Percentiles rank a stretch among this genome's conserved stretches.
These are phyloP conservation scores for Campoletis raptor DNA, from an alignment of 2,888 invertebrate genomes.

Conservation along the genomic window DNA sequence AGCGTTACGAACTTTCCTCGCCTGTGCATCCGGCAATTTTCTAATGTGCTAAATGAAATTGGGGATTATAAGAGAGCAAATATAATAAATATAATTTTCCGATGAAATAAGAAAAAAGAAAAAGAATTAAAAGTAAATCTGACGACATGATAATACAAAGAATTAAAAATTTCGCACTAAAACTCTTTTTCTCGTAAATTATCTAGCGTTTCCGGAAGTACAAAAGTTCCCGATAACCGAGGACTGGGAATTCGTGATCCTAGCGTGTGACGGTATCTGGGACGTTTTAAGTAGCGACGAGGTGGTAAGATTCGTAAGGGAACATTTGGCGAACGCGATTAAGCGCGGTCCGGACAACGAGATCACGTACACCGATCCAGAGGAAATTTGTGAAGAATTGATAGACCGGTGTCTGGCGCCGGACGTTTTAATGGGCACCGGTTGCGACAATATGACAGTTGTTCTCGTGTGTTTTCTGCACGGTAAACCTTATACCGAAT, in stretches of 20 bases:
- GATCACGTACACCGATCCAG: constrained; percentile 93
- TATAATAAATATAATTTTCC: neutral
- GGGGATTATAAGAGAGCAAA: neutral
- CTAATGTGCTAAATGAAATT: neutral
- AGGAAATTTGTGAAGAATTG: constrained; percentile 97
- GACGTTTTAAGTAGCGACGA: constrained; percentile 98
- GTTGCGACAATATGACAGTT: constrained; percentile 99
- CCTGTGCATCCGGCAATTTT: neutral
- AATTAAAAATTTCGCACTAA: neutral
- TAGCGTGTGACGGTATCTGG: constrained; percentile 99
- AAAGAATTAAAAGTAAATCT: neutral
- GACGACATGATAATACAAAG: neutral
- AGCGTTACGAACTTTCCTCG: neutral
- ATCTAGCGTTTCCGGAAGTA: constrained; percentile 96
- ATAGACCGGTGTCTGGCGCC: constrained; percentile 98
- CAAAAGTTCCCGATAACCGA: constrained; percentile 91
- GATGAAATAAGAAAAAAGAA: neutral
- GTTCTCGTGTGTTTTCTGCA: constrained; percentile 93
- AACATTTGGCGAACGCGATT: constrained; percentile 87
- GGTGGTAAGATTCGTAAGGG: constrained; percentile 95
- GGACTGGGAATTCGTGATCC: constrained; percentile 98
- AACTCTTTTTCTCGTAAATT: neutral
- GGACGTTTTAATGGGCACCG: constrained; percentile 98
- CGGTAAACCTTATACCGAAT: constrained; percentile 85
- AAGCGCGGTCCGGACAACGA: constrained; percentile 71